Conservation (phyloP, 2,888 invertebrate genomes). For the Merodon equestris region DNA sequence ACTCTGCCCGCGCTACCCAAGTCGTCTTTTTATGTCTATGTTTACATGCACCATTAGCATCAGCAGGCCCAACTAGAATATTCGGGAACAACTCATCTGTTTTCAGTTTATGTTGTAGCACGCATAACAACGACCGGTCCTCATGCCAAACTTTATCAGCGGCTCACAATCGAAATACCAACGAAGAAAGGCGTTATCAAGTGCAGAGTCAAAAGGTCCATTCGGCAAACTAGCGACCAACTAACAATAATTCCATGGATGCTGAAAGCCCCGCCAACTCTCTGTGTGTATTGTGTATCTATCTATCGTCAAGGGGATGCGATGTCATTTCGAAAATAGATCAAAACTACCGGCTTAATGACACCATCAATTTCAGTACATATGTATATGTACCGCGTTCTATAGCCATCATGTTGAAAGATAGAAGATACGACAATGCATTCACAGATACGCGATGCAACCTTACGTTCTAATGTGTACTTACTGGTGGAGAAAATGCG, state of each 20-base stretch:
- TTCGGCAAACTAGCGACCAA: no score
- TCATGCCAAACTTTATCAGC: slow-evolving; percentile 2
- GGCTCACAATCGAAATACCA: slow-evolving; percentile 21
- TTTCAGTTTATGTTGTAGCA: slow-evolving; percentile 18
- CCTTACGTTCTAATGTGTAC: no score
- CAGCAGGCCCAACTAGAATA: slow-evolving; percentile 20
- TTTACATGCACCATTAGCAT: slow-evolving; percentile 34
- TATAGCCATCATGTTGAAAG: no score
- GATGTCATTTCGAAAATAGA: slow-evolving; percentile 44
- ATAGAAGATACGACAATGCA: no score
- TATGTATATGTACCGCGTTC: no score
- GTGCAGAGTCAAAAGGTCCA: slow-evolving; percentile 50
- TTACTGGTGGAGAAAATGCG: no score
- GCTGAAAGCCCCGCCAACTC: no score
- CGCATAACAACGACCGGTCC: no score
- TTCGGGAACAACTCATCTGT: slow-evolving; percentile 40
- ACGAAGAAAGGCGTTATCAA: slow-evolving; percentile 22
- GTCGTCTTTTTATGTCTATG: slow-evolving; percentile 55
- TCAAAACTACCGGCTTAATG: slow-evolving; percentile 54
- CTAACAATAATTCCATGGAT: no score
- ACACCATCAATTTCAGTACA: slow-evolving; percentile 9
- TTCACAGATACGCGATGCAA: no score
- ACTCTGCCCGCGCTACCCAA: not conserved
- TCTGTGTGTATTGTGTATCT: not conserved
- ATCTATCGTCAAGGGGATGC: slow-evolving; percentile 39